Conservation (phyloP, 1,140 invertebrate genomes). For the Dryas iulia region DNA sequence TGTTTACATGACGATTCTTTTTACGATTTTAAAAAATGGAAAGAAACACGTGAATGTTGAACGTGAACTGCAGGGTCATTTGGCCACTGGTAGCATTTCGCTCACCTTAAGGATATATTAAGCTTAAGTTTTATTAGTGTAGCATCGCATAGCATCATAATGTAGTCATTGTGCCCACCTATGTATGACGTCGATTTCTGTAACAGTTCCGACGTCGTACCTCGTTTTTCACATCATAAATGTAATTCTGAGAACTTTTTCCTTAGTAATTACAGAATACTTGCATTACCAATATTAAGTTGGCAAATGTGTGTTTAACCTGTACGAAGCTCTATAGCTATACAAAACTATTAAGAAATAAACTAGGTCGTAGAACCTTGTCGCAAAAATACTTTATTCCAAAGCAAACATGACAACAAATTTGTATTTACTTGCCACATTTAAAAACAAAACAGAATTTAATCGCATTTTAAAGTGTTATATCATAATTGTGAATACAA, state of each 20-base stretch:
- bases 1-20: neutral
- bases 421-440: neutral
- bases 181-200: conserved; percentile 26
- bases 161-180: conserved; percentile 72
- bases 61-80: neutral
- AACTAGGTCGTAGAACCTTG: neutral
- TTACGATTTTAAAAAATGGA: neutral
- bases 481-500: neutral
- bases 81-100: neutral
- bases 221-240: conserved; percentile 7
- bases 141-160: conserved; percentile 31
- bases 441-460: neutral
- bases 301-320: too few relatives aligned
- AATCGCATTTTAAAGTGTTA: neutral
- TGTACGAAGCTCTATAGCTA: too few relatives aligned
- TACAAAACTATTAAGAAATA: too few relatives aligned
- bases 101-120: conserved; percentile 38
- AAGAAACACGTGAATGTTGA: neutral
- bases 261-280: neutral
- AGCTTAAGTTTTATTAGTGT: conserved; percentile 45
- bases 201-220: conserved; percentile 18
- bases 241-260: neutral
- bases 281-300: neutral
- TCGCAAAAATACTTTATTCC: neutral
- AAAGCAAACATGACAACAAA: neutral